Evolutionary conservation across 1,140 invertebrate species (phyloP), one percentile per base, ranked within the genome.

Genomic region (Drosophila sp.): DNA sequence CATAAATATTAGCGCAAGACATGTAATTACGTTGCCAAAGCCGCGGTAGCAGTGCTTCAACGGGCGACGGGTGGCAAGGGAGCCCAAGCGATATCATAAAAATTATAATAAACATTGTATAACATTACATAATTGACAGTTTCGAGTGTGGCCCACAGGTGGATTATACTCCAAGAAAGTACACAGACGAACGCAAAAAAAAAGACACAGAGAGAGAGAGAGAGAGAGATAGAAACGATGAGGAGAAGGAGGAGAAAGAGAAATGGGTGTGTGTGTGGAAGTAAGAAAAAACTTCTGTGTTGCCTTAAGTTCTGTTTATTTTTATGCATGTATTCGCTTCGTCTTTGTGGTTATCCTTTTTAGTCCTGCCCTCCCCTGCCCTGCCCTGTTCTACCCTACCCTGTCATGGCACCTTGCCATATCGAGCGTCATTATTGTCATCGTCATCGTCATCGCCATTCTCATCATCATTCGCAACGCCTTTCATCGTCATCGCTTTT

Each of bases 41-140:
- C 44, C 44, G 44, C 44, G 44, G 23, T 47, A 50, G 44, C 7
- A 25, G 44, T 11, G 44, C 17, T 47, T 50, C 44, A 41, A 11
- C 17, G 17, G 23, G n/a, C 29, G 33, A 10, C 23, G 35, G 25
- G 1, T 6, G 60, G 40, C 27, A 35, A 6, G 56, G 55, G 73
- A 17, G 17, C 23, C 23, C 74, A 66, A 74, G 44, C 44, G 44
- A 50, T 50, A 50, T 50, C 75, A 80, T 78, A 80, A 80, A 80
- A 78, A 80, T 80, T 78, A 80, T 80, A 80, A 80, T 80, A 80
- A 80, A 79, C 76, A 80, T 80, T 78, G 76, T 78, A 66, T 78
- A 78, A 75, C 78, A 80, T 80, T 80, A 75, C 72, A 80, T 80
- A 80, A 80, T 80, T 80, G 78, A 80, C 78, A 80, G 78, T 79